These are phyloP conservation scores for Aspidiotus destructor DNA, from an alignment of 2,888 invertebrate species.

Conservation along the genomic window DNA sequence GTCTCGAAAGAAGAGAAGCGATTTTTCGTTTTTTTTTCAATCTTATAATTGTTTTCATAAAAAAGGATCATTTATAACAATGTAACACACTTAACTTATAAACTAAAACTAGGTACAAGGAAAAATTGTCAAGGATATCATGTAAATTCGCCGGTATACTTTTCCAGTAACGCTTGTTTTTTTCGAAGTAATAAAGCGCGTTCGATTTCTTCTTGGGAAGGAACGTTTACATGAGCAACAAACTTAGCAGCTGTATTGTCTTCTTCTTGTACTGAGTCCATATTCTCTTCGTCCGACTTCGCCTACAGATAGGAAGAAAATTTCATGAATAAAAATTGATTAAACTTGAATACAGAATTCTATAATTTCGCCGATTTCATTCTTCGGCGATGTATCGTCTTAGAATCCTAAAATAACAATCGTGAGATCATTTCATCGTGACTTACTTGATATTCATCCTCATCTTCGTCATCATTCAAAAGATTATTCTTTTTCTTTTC, in stretches of 20 bases:
- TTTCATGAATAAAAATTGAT: not conserved
- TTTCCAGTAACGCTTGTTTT: constrained; percentile 82
- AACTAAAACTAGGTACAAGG: too few species aligned
- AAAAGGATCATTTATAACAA: too few species aligned
- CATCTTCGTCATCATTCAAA: constrained; percentile 47
- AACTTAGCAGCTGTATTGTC: constrained; percentile 42
- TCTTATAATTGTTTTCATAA: too few species aligned
- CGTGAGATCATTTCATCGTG: too few species aligned
- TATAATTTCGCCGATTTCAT: too few species aligned
- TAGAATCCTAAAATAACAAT: too few species aligned
- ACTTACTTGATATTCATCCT: constrained; percentile 59
- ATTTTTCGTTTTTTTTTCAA: too few species aligned
- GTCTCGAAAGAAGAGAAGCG: too few species aligned
- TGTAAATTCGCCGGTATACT: constrained; percentile 51
- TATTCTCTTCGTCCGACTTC: not conserved
- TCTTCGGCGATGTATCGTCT: too few species aligned
- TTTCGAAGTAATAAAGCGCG: constrained; percentile 79
- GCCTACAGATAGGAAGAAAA: constrained; percentile 20
- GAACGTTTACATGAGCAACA: constrained; percentile 82
- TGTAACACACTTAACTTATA: too few species aligned
- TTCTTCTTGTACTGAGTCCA: not conserved
- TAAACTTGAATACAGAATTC: not conserved
- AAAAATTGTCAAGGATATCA: too few species aligned
- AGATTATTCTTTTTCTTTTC: not conserved
- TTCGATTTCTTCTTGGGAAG: constrained; percentile 88